phyloP scores from a whole-genome alignment of 2,888 invertebrate species.

The Meandrusa payeni region DNA sequence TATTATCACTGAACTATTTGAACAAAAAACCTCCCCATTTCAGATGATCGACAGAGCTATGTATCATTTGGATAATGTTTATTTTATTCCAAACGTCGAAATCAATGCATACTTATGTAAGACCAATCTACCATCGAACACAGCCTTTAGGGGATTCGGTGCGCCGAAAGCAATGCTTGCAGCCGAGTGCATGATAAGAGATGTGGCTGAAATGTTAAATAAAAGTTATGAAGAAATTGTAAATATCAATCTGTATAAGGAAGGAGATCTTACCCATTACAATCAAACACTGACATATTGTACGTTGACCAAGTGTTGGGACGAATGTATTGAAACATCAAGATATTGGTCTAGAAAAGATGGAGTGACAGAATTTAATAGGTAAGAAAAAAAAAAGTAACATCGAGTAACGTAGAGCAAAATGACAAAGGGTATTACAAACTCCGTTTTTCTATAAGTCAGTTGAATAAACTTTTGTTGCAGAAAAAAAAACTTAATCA shows the following conservation, averaged over 20 bases:
- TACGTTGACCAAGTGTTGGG: slow-evolving; percentile 87
- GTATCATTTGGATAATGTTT: slow-evolving; percentile 90
- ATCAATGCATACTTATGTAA: slow-evolving; percentile 88
- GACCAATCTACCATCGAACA: slow-evolving; percentile 95
- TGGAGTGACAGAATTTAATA: slow-evolving; percentile 85
- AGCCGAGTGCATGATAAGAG: slow-evolving; percentile 88
- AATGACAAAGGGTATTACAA: too few species aligned
- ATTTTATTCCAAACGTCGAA: slow-evolving; percentile 86
- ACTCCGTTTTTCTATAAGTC: too few species aligned
- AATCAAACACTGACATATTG: slow-evolving; percentile 87
- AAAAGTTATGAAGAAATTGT: slow-evolving; percentile 84
- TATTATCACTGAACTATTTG: too few species aligned
- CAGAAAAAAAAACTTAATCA: too few species aligned
- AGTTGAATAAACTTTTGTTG: too few species aligned
- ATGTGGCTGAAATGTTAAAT: slow-evolving; percentile 85
- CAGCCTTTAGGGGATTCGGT: slow-evolving; percentile 96
- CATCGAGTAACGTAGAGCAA: not conserved
- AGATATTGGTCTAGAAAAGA: slow-evolving; percentile 81
- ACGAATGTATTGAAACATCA: slow-evolving; percentile 85
- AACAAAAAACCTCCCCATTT: too few species aligned
- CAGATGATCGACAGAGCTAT: slow-evolving; percentile 90
- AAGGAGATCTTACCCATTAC: slow-evolving; percentile 89
- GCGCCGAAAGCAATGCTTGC: slow-evolving; percentile 94
- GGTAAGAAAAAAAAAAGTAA: slow-evolving; percentile 52
- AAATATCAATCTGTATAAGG: slow-evolving; percentile 88